These are phyloP conservation scores for Urechis unicinctus DNA, from an alignment of 2,888 invertebrate species.

Conservation along the genomic window DNA sequence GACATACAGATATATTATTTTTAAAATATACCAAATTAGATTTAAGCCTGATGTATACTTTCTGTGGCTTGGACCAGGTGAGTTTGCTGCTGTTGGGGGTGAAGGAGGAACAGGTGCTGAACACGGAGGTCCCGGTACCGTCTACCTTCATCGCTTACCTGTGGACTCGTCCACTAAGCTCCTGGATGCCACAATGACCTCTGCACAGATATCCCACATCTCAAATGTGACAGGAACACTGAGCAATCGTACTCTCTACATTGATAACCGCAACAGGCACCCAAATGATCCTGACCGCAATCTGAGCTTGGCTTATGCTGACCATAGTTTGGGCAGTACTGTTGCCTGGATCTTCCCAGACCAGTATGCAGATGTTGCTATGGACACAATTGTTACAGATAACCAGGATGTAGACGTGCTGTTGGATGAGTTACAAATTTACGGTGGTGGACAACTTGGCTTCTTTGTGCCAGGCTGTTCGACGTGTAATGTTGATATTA, in stretches of 20 bases:
- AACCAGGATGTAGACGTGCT: too few relatives aligned
- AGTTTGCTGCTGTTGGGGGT: constrained; percentile 25
- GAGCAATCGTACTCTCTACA: constrained; percentile 26
- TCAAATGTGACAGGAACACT: constrained; percentile 1
- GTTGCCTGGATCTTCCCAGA: constrained; percentile 4
- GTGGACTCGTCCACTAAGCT: constrained; percentile 4
- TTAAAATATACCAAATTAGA: too few relatives aligned
- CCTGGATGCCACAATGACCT: neutral
- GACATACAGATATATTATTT: too few relatives aligned
- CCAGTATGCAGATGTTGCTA: neutral
- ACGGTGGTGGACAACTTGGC: too few relatives aligned
- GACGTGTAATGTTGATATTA: too few relatives aligned
- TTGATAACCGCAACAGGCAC: constrained; percentile 19
- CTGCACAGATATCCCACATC: neutral
- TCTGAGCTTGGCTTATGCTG: constrained; percentile 3
- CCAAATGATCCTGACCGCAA: neutral
- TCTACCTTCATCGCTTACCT: constrained; percentile 28
- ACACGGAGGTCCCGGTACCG: constrained; percentile 30
- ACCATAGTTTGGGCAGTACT: neutral
- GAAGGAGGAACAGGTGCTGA: constrained; percentile 21
- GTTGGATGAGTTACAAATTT: too few relatives aligned
- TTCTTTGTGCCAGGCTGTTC: too few relatives aligned
- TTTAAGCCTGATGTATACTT: too few relatives aligned
- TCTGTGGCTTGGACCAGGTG: constrained; percentile 25
- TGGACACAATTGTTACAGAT: too few relatives aligned